phyloP scores from a whole-genome alignment of 2,888 invertebrate species.

The Rotaria socialis region DNA sequence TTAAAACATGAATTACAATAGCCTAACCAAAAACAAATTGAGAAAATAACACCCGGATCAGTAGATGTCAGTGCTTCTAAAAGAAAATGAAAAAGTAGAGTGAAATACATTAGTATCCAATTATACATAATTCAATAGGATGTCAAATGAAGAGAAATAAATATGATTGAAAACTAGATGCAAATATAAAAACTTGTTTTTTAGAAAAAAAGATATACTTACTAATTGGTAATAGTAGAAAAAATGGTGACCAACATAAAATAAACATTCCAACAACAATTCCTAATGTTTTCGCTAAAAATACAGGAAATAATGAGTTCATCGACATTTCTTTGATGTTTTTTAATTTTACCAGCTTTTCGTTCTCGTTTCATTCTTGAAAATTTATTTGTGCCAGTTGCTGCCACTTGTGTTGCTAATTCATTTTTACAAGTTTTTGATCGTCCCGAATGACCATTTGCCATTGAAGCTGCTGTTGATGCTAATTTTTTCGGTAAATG shows the following conservation, averaged over 20 bases:
- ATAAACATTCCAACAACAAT: constrained; percentile 68
- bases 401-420: background rate
- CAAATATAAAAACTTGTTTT: background rate
- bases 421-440: background rate
- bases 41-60: constrained; percentile 60
- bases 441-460: background rate
- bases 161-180: background rate
- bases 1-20: constrained; percentile 70
- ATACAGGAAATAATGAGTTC: background rate
- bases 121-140: background rate
- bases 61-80: background rate
- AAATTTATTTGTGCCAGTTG: background rate
- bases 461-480: background rate
- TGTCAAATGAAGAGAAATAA: background rate
- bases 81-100: background rate
- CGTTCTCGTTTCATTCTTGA: constrained; percentile 7
- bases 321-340: background rate
- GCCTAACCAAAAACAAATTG: constrained; percentile 69
- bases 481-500: background rate
- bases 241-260: constrained; percentile 70
- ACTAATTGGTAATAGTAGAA: constrained; percentile 68
- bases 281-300: constrained; percentile 65
- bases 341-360: constrained; percentile 3
- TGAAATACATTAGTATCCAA: background rate
- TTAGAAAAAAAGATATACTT: constrained; percentile 50